Evolutionary conservation across 1,140 invertebrate species (phyloP).

Genomic region (Apocrypta bakeri): DNA sequence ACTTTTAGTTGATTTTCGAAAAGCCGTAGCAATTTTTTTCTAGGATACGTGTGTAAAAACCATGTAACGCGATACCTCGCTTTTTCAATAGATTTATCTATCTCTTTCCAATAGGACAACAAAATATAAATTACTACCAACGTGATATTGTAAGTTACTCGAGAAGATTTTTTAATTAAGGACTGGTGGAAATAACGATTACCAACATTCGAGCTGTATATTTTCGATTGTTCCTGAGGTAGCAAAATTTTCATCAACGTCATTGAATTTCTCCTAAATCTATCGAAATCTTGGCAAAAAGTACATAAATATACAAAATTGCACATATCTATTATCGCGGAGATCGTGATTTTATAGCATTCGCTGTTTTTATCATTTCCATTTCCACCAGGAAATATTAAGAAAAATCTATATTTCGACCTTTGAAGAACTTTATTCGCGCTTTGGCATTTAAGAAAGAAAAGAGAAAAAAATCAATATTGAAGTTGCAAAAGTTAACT

Average conservation of each 20-base stretch:
- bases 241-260: too few species aligned
- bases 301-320: not conserved
- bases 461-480: not conserved
- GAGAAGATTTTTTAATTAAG: not conserved
- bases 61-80: not conserved
- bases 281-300: too few species aligned
- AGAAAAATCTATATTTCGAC: not conserved
- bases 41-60: too few species aligned
- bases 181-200: not conserved
- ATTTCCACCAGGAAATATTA: not conserved
- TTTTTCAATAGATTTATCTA: not conserved
- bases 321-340: not conserved
- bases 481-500: not conserved
- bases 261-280: too few species aligned
- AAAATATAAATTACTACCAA: not conserved
- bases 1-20: not conserved
- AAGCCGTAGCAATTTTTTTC: not conserved
- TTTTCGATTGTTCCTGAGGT: not conserved
- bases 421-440: not conserved
- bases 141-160: not conserved
- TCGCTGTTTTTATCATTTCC: too few species aligned
- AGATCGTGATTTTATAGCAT: not conserved
- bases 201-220: not conserved
- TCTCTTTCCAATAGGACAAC: not conserved
- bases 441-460: not conserved